phyloP scores from a whole-genome alignment of 1,140 invertebrate species.

The Hypsibius dujardini region DNA sequence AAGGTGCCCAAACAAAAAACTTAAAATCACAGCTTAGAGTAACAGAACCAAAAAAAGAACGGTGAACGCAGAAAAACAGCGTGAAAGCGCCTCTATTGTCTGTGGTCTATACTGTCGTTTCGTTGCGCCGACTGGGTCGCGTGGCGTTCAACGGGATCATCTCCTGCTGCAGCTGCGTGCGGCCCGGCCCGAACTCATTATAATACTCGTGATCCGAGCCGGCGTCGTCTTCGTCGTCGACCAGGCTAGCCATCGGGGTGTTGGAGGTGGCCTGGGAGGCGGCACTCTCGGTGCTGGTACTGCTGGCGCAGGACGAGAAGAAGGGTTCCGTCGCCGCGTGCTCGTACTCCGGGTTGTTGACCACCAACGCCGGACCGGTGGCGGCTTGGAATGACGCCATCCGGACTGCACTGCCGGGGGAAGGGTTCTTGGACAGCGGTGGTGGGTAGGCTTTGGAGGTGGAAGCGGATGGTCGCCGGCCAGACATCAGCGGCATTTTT shows the following conservation, averaged over 20 bases:
- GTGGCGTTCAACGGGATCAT: too few relatives aligned
- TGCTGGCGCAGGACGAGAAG: constrained; percentile 4
- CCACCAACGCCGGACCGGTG: neutral
- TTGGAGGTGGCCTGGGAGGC: neutral
- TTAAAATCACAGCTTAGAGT: too few relatives aligned
- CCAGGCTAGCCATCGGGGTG: neutral
- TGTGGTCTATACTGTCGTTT: constrained; percentile 4
- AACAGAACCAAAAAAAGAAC: too few relatives aligned
- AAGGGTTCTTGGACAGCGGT: too few relatives aligned
- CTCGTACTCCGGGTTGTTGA: constrained; percentile 8
- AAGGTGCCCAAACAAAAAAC: too few relatives aligned
- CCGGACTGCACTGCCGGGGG: too few relatives aligned
- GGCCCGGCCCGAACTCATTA: neutral
- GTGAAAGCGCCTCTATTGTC: too few relatives aligned
- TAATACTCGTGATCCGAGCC: constrained; percentile 13
- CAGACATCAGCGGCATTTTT: constrained; percentile 8
- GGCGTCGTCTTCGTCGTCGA: neutral
- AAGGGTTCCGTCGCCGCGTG: too few relatives aligned
- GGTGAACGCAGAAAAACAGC: too few relatives aligned
- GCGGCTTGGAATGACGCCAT: neutral
- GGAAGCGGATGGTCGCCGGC: too few relatives aligned
- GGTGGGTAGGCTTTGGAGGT: too few relatives aligned
- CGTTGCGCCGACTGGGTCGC: too few relatives aligned
- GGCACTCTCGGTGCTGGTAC: constrained; percentile 9
- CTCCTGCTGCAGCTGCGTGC: neutral